phyloP scores from a whole-genome alignment of 2,888 invertebrate genomes.

The Criorhina ranunculi region DNA sequence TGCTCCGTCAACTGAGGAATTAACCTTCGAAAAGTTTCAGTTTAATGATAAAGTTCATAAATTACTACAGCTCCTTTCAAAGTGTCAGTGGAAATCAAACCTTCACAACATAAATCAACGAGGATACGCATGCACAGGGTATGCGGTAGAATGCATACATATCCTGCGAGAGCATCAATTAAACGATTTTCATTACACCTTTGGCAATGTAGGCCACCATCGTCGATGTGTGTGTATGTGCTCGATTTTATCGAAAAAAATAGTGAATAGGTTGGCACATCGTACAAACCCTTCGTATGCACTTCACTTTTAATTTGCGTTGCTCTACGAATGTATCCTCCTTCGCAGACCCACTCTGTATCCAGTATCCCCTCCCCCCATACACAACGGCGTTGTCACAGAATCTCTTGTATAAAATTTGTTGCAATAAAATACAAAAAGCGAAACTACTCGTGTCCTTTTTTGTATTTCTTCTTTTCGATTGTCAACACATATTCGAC shows the following conservation, averaged over 20 bases:
- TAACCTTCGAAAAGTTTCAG: not conserved
- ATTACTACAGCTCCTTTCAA: not conserved
- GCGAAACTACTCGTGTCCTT: conserved; percentile 25
- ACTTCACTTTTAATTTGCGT: conserved; percentile 51
- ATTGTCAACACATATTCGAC: conserved; percentile 64
- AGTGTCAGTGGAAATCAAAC: conserved; percentile 2
- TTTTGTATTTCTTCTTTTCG: conserved; percentile 39
- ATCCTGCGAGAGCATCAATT: conserved; percentile 56
- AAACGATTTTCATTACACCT: conserved; percentile 59
- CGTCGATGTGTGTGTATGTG: conserved; percentile 13
- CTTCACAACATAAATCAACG: conserved; percentile 50
- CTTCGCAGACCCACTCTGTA: not conserved
- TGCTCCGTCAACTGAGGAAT: not conserved
- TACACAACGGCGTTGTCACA: conserved; percentile 28
- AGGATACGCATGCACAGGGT: conserved; percentile 29
- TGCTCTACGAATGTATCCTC: not conserved
- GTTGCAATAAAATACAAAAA: conserved; percentile 52
- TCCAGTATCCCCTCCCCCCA: no score
- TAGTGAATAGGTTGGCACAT: conserved; percentile 37
- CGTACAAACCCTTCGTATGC: conserved; percentile 25
- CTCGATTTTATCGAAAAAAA: conserved; percentile 54
- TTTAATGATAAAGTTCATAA: not conserved
- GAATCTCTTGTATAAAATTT: conserved; percentile 65
- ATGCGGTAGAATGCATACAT: conserved; percentile 23
- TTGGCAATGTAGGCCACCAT: conserved; percentile 52